Percentiles rank a stretch among this genome's conserved stretches.
These are phyloP conservation scores for Nemapogon koenigi DNA, from an alignment of 2,888 invertebrate genomes.

Conservation along the genomic window DNA sequence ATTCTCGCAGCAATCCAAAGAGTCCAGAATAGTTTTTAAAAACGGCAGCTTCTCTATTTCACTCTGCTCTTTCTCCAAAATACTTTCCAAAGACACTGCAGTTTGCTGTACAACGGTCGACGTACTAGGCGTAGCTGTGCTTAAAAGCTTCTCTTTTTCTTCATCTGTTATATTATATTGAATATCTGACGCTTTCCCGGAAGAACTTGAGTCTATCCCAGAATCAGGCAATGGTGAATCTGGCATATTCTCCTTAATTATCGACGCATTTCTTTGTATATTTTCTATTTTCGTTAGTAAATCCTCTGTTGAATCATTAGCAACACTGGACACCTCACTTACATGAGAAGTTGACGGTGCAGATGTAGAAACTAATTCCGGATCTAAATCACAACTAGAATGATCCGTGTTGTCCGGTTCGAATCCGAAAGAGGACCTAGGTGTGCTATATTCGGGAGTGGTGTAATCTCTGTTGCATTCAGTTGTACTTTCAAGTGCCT, in stretches of 20 bases:
- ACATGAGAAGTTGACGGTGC: conserved; percentile 60
- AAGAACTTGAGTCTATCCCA: conserved; percentile 43
- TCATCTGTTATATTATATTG: conserved; percentile 89
- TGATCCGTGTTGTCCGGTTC: conserved; percentile 43
- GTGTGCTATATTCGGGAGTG: conserved; percentile 44
- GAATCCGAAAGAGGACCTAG: conserved; percentile 37
- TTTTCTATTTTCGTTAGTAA: conserved; percentile 44
- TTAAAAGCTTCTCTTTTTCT: conserved; percentile 78
- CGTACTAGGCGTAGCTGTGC: conserved; percentile 25
- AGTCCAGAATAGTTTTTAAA: conserved; percentile 85
- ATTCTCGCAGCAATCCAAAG: conserved; percentile 88
- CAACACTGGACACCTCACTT: conserved; percentile 54
- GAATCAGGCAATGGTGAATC: conserved; percentile 57
- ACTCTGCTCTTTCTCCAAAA: conserved; percentile 39
- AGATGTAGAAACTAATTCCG: conserved; percentile 53
- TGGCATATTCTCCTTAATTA: conserved; percentile 43
- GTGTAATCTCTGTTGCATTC: conserved; percentile 50
- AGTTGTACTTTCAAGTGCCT: conserved; percentile 68
- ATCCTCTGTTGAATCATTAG: conserved; percentile 56
- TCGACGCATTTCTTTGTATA: conserved; percentile 21
- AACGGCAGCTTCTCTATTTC: conserved; percentile 75
- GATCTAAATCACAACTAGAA: conserved; percentile 57
- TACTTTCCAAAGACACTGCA: conserved; percentile 30
- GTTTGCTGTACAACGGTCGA: conserved; percentile 24
- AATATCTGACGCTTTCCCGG: conserved; percentile 47